A percentile compares a stretch with the other conserved stretches of the same genome.
phyloP scores from a whole-genome alignment of 1,140 invertebrate genomes.

The Campoletis sonorensis region DNA sequence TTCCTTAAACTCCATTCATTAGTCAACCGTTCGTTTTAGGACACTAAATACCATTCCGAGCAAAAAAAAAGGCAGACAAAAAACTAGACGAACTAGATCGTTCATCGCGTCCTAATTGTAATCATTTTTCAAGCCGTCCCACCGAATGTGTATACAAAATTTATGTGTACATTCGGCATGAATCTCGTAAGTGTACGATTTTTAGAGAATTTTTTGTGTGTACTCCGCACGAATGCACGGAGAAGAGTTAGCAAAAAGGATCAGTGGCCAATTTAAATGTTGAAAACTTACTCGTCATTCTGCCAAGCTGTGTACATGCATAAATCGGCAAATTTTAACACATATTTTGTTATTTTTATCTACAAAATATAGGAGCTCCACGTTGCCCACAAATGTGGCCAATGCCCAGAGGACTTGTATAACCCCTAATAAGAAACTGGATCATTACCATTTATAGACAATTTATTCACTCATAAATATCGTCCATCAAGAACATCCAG shows the following conservation, averaged over 20 bases:
- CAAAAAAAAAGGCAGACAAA: background rate
- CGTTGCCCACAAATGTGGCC: background rate
- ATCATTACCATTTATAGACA: slow-evolving; percentile 45
- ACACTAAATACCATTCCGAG: background rate
- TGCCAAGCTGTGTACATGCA: background rate
- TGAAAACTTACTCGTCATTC: background rate
- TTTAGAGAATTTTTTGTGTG: no score
- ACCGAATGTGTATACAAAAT: no score
- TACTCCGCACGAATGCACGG: background rate
- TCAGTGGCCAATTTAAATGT: background rate
- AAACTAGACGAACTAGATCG: background rate
- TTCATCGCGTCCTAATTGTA: background rate
- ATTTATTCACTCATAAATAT: slow-evolving; percentile 45
- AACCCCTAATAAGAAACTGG: slow-evolving; percentile 43
- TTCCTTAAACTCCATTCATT: background rate
- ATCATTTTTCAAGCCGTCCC: background rate
- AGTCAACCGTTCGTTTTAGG: background rate
- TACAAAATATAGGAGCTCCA: background rate
- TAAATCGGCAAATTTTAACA: background rate
- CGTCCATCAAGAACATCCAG: background rate
- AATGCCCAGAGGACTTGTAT: background rate
- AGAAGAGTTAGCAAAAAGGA: background rate
- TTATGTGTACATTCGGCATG: no score
- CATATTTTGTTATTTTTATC: no score
- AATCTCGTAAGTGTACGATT: no score